phyloP scores from a whole-genome alignment of 2,888 invertebrate species.

The Clostera curtula region DNA sequence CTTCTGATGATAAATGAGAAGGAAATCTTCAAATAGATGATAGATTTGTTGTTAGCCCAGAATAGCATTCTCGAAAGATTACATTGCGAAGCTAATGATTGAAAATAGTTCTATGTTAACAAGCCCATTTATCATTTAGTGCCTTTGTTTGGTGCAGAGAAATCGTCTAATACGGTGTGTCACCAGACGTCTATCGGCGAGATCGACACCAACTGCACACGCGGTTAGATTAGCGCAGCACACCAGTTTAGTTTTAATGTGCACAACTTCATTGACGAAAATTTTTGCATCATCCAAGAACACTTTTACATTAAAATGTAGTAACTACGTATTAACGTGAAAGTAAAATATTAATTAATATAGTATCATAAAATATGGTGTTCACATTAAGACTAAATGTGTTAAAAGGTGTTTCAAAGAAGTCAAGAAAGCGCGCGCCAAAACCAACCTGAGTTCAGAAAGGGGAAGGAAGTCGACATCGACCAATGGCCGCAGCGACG shows the following conservation, averaged over 20 bases:
- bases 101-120: slow-evolving; percentile 30
- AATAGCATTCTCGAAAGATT: slow-evolving; percentile 51
- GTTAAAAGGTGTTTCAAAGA: slow-evolving; percentile 5
- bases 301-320: too few species aligned
- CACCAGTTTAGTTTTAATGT: slow-evolving; percentile 5
- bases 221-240: slow-evolving; percentile 10
- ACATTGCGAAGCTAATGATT: slow-evolving; percentile 51
- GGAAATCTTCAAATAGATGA: slow-evolving; percentile 27
- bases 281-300: too few species aligned
- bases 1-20: slow-evolving; percentile 39
- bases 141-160: slow-evolving; percentile 61
- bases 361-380: too few species aligned
- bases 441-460: slow-evolving; percentile 90
- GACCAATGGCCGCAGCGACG: slow-evolving; percentile 93
- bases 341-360: too few species aligned
- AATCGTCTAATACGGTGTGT: slow-evolving; percentile 44
- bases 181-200: slow-evolving; percentile 29
- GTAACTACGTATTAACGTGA: too few species aligned
- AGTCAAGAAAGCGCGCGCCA: too few species aligned
- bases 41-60: slow-evolving; percentile 20
- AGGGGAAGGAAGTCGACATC: slow-evolving; percentile 96
- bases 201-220: slow-evolving; percentile 1
- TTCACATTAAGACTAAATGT: too few species aligned
- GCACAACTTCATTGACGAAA: too few species aligned
- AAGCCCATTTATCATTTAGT: slow-evolving; percentile 73